Percentiles rank a stretch among this genome's conserved stretches.
These are phyloP conservation scores for Percina caprodes DNA, from an alignment of 2,113 vertebrate genomes.

Conservation along the genomic window DNA sequence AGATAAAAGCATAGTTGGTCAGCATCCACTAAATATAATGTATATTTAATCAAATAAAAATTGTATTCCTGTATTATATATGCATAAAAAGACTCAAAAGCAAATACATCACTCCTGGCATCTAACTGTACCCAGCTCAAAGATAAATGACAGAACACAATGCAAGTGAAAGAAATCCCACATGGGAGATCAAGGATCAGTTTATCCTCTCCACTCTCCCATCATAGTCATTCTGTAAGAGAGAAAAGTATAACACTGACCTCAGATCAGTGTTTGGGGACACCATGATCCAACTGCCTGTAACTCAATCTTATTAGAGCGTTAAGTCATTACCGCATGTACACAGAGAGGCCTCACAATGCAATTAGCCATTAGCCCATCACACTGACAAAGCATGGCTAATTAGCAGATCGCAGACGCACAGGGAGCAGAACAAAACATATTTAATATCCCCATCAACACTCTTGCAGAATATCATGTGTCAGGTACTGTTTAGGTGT, in stretches of 20 bases:
- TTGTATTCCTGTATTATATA: constrained; percentile 11
- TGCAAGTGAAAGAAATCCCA: constrained; percentile 30
- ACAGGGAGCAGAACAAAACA: constrained; percentile 73
- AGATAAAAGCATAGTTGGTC: constrained; percentile 41
- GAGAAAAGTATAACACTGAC: constrained; percentile 68
- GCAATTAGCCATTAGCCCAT: constrained; percentile 83
- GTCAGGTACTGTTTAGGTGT: constrained; percentile 65
- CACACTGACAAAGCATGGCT: constrained; percentile 80
- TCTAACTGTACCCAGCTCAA: constrained; percentile 24
- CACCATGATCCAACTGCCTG: constrained; percentile 68
- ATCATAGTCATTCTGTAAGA: constrained; percentile 55
- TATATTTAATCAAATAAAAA: constrained; percentile 53
- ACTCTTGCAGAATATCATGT: constrained; percentile 52
- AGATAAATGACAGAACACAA: constrained; percentile 46
- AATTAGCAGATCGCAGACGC: constrained; percentile 77
- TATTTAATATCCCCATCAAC: constrained; percentile 74
- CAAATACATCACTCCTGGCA: constrained; percentile 36
- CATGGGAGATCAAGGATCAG: constrained; percentile 51
- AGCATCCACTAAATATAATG: constrained; percentile 25
- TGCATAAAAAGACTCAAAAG: constrained; percentile 29
- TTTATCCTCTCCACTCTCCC: constrained; percentile 53
- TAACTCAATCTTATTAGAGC: constrained; percentile 83
- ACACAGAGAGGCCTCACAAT: constrained; percentile 78
- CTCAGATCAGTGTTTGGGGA: constrained; percentile 74
- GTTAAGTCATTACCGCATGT: constrained; percentile 81